Base-by-base conservation (phyloP, 2,888 invertebrate genomes). In the Spodoptera littoralis region DNA sequence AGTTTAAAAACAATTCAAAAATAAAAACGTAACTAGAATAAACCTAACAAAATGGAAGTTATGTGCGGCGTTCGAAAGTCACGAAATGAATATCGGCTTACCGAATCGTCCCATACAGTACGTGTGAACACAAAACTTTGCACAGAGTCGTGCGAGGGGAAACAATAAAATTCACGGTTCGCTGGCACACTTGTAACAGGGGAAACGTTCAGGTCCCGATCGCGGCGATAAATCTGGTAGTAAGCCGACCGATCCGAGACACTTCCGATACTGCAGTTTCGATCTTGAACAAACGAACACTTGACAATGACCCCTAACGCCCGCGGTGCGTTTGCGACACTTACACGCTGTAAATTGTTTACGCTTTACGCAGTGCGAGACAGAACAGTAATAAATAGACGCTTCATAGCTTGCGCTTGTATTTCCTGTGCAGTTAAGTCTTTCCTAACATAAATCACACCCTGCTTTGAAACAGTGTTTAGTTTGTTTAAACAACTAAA, bases 151-250 rank as follows among this genome's bases (percentile, higher is more conserved):
- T 80, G 82, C 82, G 70, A 83, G 82, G 84, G 90, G 87, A 89
- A 91, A 90, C 91, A 91, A 92, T 92, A 92, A 92, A 92, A 92
- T 92, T 90, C 85, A 91, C 91, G 89, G 90, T 85, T 89, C 88
- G 85, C 85, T 86, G 85, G 84, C 80, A 74, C 79, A 73, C 77
- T 75, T 74, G 75, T 76, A 71, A 64, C 66, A 70, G 70, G 75
- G 76, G 75, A 79, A 80, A 74, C 79, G 78, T 74, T 82, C 73
- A 79, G 73, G 70, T 74, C 77, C 80, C 84, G 77, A 81, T 79
- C 80, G 77, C 62, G 71, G 65, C 85, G 71, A 89, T 90, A 90
- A 90, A 90, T 90, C 87, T 85, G 82, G 80, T 82, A 76, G 82
- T 80, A 82, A 84, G 82, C 84, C 85, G 82, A 84, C 84, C 85